A percentile compares a stretch with the other conserved stretches of the same genome.
Evolutionary conservation across 2,888 invertebrate species (phyloP).

Genomic region (Tolmerus cingulatus): DNA sequence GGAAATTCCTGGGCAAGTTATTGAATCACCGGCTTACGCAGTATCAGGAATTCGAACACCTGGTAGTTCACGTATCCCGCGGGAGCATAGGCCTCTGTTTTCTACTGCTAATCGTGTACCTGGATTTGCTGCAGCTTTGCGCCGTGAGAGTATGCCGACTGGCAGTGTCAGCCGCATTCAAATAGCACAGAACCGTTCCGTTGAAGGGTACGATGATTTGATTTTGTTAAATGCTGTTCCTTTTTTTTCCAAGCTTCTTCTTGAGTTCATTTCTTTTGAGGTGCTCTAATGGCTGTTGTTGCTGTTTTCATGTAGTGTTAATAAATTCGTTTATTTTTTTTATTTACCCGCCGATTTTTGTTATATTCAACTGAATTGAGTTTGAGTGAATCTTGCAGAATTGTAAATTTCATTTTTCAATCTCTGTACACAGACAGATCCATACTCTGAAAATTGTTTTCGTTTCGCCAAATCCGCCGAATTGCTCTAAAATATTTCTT

Average conservation of each 20-base stretch:
- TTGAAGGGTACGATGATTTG: slow-evolving; percentile 57
- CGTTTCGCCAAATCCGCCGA: neutral
- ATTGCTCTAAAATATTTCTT: neutral
- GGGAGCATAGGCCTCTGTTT: slow-evolving; percentile 67
- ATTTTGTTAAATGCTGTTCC: neutral
- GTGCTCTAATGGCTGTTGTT: neutral
- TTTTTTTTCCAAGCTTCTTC: slow-evolving; percentile 50
- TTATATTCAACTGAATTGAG: neutral
- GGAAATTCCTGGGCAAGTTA: slow-evolving; percentile 72
- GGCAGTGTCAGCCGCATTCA: slow-evolving; percentile 60
- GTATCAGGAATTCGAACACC: slow-evolving; percentile 60
- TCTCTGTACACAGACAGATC: neutral
- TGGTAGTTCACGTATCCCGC: slow-evolving; percentile 52
- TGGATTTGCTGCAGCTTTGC: slow-evolving; percentile 69
- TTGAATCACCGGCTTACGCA: slow-evolving; percentile 59
- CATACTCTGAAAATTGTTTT: neutral
- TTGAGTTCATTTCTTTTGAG: slow-evolving; percentile 47
- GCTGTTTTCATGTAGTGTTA: neutral
- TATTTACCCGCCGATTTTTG: neutral
- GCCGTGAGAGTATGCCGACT: slow-evolving; percentile 61
- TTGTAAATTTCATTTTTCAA: neutral
- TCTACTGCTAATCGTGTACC: slow-evolving; percentile 65
- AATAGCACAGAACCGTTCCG: slow-evolving; percentile 59
- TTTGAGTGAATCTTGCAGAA: neutral
- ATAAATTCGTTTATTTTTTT: neutral